Evolutionary conservation across 1,140 invertebrate species (phyloP), one percentile per base, ranked within the genome.

Genomic region (Bacillus rossius): DNA sequence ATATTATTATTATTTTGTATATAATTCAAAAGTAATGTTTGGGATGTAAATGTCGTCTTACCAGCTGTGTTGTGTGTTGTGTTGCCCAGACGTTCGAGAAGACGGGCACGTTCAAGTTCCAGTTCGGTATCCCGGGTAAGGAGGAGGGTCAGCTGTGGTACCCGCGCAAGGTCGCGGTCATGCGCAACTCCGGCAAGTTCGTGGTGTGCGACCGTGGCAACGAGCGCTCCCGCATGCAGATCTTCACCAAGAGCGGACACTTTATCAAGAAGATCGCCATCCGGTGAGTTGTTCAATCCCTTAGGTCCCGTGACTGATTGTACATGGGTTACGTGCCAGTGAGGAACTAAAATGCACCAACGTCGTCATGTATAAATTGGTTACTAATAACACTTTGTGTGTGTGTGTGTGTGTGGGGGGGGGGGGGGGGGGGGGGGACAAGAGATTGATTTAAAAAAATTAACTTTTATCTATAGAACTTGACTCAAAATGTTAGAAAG

Each of bases 121-220:
- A 93, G 73, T 96, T 96, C 75, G 93, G 93, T 34, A 84, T 57
- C 20, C 84, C 91, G 57, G 93, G 93, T 52, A 92, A 93, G 69
- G 94, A 97, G 64, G 94, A 98, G 70, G 95, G 95, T 1, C 93
- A 97, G 68, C 75, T 98, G 45, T 98, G 94, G 92, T 97, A 96
- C 77, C 96, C 95, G 2, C 81, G 95, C 29, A 98, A 98, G 77
- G 92, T 97, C 17, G 94, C 93, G 2, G 91, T 96, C 1, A 94
- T 96, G 79, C 81, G 89, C 37, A 85, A 84, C 29, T 87, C 84
- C 41, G 89, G 89, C 5, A 93, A 92, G 72, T 96, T 94, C 74
- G 94, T 98, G 40, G 91, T 98, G 1, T 97, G 95, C 74, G 96
- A 98, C 75, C 85, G 95, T 61, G 96, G 95, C 26, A 96, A 94